These are phyloP conservation scores for Syrmaticus mikado DNA, from an alignment of 2,113 vertebrate species.

Conservation along the genomic window DNA sequence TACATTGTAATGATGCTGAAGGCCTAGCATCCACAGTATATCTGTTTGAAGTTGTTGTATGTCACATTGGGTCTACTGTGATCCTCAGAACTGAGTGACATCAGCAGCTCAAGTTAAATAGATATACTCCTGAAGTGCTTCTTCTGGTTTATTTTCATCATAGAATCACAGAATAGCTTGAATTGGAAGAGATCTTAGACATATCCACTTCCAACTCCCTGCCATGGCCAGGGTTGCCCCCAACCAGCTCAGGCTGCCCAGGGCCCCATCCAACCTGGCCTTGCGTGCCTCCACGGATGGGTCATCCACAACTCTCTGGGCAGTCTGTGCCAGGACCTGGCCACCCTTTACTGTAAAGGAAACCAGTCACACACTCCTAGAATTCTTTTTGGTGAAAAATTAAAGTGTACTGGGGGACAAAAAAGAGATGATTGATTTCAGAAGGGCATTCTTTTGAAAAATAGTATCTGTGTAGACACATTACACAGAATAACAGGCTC, in stretches of 20 bases:
- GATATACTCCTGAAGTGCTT: background rate
- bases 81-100: background rate
- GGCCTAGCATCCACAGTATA: background rate
- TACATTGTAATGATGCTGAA: background rate
- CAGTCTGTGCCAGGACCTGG: no score
- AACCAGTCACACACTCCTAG: background rate
- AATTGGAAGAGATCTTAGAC: no score
- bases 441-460: background rate
- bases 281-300: no score
- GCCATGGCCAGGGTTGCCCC: no score
- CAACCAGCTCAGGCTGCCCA: no score
- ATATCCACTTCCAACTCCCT: no score
- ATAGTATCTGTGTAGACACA: background rate
- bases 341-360: background rate
- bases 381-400: background rate
- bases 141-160: background rate
- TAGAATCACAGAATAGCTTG: no score
- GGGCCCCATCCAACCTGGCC: no score
- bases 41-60: background rate
- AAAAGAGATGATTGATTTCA: background rate
- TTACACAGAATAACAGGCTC: background rate
- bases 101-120: background rate
- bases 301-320: no score
- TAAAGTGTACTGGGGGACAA: background rate
- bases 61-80: background rate